Percentiles rank a stretch among this genome's conserved stretches.
Evolutionary conservation across 2,888 invertebrate genomes (phyloP).

Genomic region (Hirtodrosophila histrioides): DNA sequence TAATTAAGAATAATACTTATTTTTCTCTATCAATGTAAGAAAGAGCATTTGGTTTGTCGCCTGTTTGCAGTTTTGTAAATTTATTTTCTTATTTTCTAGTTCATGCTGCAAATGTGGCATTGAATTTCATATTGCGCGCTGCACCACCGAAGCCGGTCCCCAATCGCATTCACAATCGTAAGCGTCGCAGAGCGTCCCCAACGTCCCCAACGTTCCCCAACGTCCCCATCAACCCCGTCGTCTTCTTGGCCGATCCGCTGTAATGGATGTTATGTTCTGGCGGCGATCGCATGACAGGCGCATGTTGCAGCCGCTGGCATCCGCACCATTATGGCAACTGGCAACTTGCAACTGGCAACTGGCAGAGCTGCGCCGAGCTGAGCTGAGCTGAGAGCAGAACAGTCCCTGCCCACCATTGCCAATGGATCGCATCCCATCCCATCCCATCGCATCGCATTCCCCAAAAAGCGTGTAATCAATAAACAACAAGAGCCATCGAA

Average conservation of each 20-base stretch:
- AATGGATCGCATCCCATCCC: constrained; percentile 75
- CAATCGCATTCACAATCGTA: constrained; percentile 63
- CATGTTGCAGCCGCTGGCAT: constrained; percentile 81
- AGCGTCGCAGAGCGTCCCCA: constrained; percentile 50
- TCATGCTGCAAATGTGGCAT: constrained; percentile 80
- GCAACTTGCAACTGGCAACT: constrained; percentile 52
- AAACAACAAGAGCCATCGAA: constrained; percentile 81
- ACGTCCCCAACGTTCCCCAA: constrained; percentile 11
- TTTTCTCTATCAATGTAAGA: not conserved
- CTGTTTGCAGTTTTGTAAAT: not conserved
- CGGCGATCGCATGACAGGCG: constrained; percentile 81
- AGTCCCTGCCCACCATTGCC: constrained; percentile 51
- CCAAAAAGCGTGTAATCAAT: constrained; percentile 83
- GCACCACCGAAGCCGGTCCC: constrained; percentile 19
- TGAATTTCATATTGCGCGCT: constrained; percentile 80
- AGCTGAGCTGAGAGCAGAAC: not conserved
- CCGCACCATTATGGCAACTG: constrained; percentile 79
- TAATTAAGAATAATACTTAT: too few relatives aligned
- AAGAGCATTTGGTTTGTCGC: constrained; percentile 26
- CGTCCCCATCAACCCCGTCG: constrained; percentile 19
- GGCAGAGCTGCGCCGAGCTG: constrained; percentile 14
- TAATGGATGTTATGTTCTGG: constrained; percentile 81
- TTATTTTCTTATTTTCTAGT: constrained; percentile 65
- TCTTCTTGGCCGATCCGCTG: constrained; percentile 58
- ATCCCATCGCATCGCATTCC: constrained; percentile 80